A percentile compares a stretch with the other conserved stretches of the same genome.
Evolutionary conservation across 2,113 vertebrate species (phyloP).

Genomic region (Pomatorhinus ruficollis): DNA sequence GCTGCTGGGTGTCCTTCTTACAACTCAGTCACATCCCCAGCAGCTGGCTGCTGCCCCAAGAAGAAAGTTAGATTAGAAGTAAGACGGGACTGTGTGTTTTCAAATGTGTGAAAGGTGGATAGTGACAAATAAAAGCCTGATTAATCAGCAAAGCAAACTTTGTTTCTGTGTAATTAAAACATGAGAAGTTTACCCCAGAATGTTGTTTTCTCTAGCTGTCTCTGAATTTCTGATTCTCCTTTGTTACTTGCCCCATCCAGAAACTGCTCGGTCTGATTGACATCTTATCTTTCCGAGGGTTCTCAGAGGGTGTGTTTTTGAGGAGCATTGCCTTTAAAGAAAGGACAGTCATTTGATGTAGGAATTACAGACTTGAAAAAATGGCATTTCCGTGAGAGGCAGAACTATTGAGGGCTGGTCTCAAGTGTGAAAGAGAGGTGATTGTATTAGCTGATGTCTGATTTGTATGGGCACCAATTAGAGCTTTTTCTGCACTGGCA

Average conservation of each 20-base stretch:
- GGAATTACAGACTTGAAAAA: conserved; percentile 44
- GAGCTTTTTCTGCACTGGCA: neutral
- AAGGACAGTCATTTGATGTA: neutral
- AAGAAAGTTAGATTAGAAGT: neutral
- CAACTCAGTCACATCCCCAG: neutral
- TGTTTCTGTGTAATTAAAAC: neutral
- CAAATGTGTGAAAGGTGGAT: neutral
- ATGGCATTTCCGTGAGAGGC: neutral
- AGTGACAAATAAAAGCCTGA: neutral
- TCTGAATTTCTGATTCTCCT: neutral
- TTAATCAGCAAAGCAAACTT: neutral
- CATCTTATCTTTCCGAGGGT: neutral
- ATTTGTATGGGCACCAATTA: conserved; percentile 5
- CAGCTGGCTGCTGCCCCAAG: neutral
- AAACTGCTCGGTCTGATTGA: conserved; percentile 8
- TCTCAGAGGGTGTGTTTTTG: conserved; percentile 14
- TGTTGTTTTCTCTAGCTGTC: neutral
- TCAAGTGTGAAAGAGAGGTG: neutral
- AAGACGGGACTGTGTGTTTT: neutral
- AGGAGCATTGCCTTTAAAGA: conserved; percentile 19
- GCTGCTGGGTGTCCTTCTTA: neutral
- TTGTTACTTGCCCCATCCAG: neutral
- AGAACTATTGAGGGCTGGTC: neutral
- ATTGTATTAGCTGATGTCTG: neutral
- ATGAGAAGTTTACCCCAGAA: neutral